Conservation (phyloP, 37 sponge, comb jelly and placozoan species). For the Spongilla lacustris region DNA sequence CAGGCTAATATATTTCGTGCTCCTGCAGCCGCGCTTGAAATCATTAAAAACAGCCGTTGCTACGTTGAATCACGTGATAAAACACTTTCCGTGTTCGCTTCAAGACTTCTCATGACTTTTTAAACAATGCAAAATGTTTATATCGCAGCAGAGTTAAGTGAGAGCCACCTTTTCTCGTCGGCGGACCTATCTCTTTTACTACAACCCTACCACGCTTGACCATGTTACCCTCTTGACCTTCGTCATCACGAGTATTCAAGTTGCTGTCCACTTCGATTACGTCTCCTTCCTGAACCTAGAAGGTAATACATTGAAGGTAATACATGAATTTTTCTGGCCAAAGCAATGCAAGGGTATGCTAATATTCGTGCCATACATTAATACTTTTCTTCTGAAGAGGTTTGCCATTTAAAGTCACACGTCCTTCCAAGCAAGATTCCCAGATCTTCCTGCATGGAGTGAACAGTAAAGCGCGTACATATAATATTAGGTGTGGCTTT, state of each 20-base stretch:
- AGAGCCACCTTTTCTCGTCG: constrained; percentile 65
- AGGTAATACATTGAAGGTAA: no score
- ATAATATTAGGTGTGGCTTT: background rate
- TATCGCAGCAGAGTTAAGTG: constrained; percentile 51
- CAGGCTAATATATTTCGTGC: no score
- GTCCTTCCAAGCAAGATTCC: constrained; percentile 46
- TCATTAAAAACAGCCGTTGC: no score
- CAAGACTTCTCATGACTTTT: no score
- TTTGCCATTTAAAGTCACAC: constrained; percentile 51
- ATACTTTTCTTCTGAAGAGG: constrained; percentile 50
- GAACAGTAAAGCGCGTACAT: background rate
- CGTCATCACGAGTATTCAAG: background rate
- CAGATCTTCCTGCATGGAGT: constrained; percentile 43
- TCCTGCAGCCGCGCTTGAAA: no score
- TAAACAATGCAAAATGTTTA: constrained; percentile 33
- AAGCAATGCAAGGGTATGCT: background rate
- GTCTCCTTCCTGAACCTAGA: constrained; percentile 69
- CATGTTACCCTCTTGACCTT: background rate
- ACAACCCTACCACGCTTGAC: constrained; percentile 64
- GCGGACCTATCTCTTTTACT: constrained; percentile 57
- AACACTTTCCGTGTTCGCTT: no score
- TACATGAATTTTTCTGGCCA: background rate
- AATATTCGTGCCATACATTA: constrained; percentile 9
- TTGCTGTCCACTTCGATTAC: constrained; percentile 57
- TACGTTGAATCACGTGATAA: no score